Evolutionary conservation across 2,797 vertebrate species (phyloP).

Genomic region (Pampus argenteus): DNA sequence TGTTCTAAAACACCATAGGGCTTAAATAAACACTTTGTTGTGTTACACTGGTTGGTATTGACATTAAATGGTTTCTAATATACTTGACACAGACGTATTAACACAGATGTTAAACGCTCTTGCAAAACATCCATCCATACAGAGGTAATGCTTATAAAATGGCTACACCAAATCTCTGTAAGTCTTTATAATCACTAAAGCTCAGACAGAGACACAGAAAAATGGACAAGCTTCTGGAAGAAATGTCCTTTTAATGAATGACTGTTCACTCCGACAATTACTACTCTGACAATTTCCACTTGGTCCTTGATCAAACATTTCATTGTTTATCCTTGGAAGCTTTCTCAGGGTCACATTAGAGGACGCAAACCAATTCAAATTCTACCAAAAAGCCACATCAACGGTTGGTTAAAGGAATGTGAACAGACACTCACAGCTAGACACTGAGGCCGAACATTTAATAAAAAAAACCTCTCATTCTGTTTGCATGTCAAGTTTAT

Average conservation of each 20-base stretch:
- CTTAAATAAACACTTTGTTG: conserved; percentile 48
- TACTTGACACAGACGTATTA: conserved; percentile 27
- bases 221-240: conserved; percentile 32
- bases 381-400: conserved; percentile 61
- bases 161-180: conserved; percentile 5
- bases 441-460: conserved; percentile 39
- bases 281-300: conserved; percentile 62
- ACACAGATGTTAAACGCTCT: conserved; percentile 45
- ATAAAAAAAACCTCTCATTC: conserved; percentile 37
- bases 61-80: conserved; percentile 43
- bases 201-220: conserved; percentile 3
- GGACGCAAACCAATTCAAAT: conserved; percentile 47
- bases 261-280: conserved; percentile 59
- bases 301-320: conserved; percentile 63
- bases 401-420: conserved; percentile 40
- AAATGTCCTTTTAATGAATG: conserved; percentile 64
- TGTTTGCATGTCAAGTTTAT: conserved; percentile 58
- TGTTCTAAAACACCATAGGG: neutral
- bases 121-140: conserved; percentile 27
- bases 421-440: conserved; percentile 53
- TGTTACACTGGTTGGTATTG: conserved; percentile 22
- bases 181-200: conserved; percentile 46
- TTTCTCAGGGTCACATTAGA: conserved; percentile 59
- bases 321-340: conserved; percentile 58
- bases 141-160: conserved; percentile 29